A percentile compares a stretch with the other conserved stretches of the same genome.
Evolutionary conservation across 2,888 invertebrate genomes (phyloP).

Genomic region (Arrhopalites spinosus): DNA sequence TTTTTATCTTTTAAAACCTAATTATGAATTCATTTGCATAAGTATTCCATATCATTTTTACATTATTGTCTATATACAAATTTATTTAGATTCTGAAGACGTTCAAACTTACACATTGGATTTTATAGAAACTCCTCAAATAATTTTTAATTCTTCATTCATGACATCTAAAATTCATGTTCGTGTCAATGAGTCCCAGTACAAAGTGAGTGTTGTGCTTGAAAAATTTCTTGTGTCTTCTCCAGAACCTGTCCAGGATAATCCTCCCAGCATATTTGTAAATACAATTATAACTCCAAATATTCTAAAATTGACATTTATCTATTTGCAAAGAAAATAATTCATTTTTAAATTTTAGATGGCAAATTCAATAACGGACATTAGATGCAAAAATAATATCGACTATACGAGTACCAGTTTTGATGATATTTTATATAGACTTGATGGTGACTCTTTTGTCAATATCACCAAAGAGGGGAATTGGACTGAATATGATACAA

Average conservation of each 20-base stretch:
- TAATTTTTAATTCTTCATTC: no score
- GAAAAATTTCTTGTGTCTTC: neutral
- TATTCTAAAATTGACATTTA: no score
- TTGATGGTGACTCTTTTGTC: neutral
- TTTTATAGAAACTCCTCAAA: no score
- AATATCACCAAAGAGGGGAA: neutral
- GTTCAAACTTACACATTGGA: no score
- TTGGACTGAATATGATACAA: neutral
- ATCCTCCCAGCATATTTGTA: neutral
- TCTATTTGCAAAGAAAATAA: no score
- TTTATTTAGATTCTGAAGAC: no score
- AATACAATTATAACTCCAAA: neutral
- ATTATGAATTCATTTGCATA: no score
- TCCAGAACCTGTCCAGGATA: neutral
- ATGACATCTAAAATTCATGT: no score
- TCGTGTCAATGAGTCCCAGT: no score
- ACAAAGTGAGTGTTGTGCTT: neutral
- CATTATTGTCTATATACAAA: no score
- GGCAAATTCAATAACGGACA: neutral
- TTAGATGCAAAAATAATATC: neutral
- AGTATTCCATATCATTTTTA: no score
- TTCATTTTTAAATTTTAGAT: neutral
- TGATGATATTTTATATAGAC: neutral
- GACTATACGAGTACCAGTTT: neutral
- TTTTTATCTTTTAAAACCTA: no score